Evolutionary conservation across 2,797 vertebrate genomes (phyloP), one percentile per base, ranked within the genome.

Genomic region (Pangasius larnaudii): DNA sequence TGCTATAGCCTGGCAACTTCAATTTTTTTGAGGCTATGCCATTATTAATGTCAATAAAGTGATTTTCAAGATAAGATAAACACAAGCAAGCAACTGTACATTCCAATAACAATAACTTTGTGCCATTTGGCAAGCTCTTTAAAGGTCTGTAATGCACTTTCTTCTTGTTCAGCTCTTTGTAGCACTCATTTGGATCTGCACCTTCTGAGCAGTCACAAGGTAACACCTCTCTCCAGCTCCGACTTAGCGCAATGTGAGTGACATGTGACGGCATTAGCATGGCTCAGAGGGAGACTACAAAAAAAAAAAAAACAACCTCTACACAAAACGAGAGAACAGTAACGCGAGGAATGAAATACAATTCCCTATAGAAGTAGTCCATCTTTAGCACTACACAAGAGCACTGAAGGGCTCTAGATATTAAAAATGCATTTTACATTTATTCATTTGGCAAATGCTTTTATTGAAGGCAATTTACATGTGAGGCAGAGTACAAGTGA

Each of bases 261-360:
- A 92, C 95, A 95, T 96, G 95, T 96, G 95, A 96, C 92, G 91
- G 93, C 89, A 94, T 94, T 94, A 95, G 94, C 94, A 94, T 87
- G 86, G 89, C 86, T 89, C 77, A 85, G 67, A 86, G 79, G 86
- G 75, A 90, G 78, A 85, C 80, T 84, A 94, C 72, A 63, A 82
- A 85, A 79, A 79, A 77, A 87, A 53, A 82, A 46, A 74, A n/a
- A n/a, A n/a, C n/a, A 42, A 74, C 14, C 13, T 51, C 13, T 5
- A 53, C 14, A 30, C 46, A 27, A 9, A 58, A 80, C 18, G 79
- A 86, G 83, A 90, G 79, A 82, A 89, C 77, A 87, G 78, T 85
- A 84, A 85, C 86, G 87, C 36, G 93, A 87, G 81, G 93, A 93
- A 91, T 88, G 91, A 79, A 78, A 79, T 36, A 56, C 16, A 58